Evolutionary conservation across 23 tunicate genomes (phyloP).

Genomic region (Diplosoma virens): DNA sequence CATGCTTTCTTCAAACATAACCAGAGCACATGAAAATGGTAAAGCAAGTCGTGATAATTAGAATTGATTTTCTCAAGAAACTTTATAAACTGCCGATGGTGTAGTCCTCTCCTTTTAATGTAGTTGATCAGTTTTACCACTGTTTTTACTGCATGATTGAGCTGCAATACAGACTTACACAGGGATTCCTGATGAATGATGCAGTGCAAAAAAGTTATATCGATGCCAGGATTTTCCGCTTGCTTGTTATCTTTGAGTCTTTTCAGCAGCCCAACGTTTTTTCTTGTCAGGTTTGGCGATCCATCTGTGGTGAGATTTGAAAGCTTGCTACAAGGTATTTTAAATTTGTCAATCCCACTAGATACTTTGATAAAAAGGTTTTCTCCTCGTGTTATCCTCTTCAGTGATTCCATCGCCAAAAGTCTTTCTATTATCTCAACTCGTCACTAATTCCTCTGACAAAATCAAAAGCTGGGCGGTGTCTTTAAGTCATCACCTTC

Average conservation of each 20-base stretch:
- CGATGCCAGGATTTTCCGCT: too few species aligned
- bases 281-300: slow-evolving; percentile 31
- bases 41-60: slow-evolving; percentile 27
- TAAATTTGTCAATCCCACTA: slow-evolving; percentile 7
- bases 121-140: slow-evolving; percentile 39
- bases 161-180: slow-evolving; percentile 26
- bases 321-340: slow-evolving; percentile 8
- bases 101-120: slow-evolving; percentile 28
- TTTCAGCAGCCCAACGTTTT: slow-evolving; percentile 38
- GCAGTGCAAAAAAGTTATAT: too few species aligned
- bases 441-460: slow-evolving; percentile 25
- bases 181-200: slow-evolving; percentile 27
- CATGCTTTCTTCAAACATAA: slow-evolving; percentile 30
- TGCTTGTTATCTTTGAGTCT: slow-evolving; percentile 31
- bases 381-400: slow-evolving; percentile 19
- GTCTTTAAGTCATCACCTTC: slow-evolving; percentile 29
- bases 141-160: slow-evolving; percentile 34
- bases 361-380: slow-evolving; percentile 24
- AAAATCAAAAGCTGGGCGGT: too few species aligned
- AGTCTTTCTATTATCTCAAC: slow-evolving; percentile 41
- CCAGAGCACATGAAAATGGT: slow-evolving; percentile 37
- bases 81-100: slow-evolving; percentile 31
- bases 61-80: slow-evolving; percentile 30
- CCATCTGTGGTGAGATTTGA: slow-evolving; percentile 39
- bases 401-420: slow-evolving; percentile 25